These are phyloP conservation scores for Drosophila aldrichi DNA, from an alignment of 2,888 invertebrate genomes.

Conservation along the genomic window DNA sequence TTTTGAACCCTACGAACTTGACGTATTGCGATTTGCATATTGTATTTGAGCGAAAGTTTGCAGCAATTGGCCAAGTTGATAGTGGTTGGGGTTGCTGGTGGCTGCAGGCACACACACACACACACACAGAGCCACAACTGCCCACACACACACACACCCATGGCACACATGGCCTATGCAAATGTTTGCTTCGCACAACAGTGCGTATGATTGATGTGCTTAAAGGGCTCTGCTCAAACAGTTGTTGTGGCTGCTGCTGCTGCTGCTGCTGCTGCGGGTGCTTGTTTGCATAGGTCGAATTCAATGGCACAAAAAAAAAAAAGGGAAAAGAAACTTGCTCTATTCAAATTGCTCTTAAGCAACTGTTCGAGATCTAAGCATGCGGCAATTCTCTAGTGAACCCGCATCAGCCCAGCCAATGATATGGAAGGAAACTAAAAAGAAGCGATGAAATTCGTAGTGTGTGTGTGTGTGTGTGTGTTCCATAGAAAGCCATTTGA, in stretches of 20 bases:
- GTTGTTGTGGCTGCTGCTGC: conserved; percentile 37
- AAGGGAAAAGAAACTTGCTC: neutral
- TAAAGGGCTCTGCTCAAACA: conserved; percentile 42
- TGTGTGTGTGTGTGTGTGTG: conserved; percentile 3
- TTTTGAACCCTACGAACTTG: conserved; percentile 27
- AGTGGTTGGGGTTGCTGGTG: neutral
- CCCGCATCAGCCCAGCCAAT: conserved; percentile 3
- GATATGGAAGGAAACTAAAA: conserved; percentile 6
- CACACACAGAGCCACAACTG: neutral
- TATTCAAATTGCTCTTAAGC: conserved; percentile 21
- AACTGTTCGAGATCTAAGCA: conserved; percentile 18
- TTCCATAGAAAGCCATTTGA: conserved; percentile 37
- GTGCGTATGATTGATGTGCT: conserved; percentile 76
- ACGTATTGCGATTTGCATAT: conserved; percentile 70
- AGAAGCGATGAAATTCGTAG: conserved; percentile 3
- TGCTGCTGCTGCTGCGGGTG: neutral
- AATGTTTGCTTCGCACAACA: conserved; percentile 64
- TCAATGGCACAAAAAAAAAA: conserved; percentile 16
- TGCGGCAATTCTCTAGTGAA: conserved; percentile 28
- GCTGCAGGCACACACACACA: conserved; percentile 10
- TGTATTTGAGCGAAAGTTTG: conserved; percentile 31
- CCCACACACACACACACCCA: conserved; percentile 3
- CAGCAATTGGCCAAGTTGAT: neutral
- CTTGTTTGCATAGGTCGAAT: conserved; percentile 58
- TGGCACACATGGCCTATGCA: conserved; percentile 56